phyloP scores from a whole-genome alignment of 2,888 invertebrate species.

The Nowickia ferox region DNA sequence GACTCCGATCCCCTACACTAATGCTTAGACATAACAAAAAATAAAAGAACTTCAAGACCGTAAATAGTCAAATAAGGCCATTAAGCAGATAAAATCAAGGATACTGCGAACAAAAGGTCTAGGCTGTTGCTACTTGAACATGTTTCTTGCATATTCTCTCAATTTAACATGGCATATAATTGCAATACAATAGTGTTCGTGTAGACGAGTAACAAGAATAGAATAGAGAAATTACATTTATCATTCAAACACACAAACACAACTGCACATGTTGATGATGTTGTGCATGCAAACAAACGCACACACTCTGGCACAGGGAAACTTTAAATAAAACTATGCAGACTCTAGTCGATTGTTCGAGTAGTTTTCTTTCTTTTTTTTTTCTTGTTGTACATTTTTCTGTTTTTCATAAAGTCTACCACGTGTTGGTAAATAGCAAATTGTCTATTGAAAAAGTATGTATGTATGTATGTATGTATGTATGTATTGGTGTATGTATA shows the following conservation, averaged over 20 bases:
- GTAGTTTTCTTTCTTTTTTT: slow-evolving; percentile 12
- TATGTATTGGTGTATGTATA: background rate
- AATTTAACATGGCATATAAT: slow-evolving; percentile 72
- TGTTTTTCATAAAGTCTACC: slow-evolving; percentile 53
- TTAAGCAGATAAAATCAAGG: slow-evolving; percentile 55
- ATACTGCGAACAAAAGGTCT: slow-evolving; percentile 48
- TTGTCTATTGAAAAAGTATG: slow-evolving; percentile 42
- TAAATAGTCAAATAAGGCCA: slow-evolving; percentile 69
- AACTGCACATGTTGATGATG: background rate
- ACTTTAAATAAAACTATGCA: slow-evolving; percentile 67
- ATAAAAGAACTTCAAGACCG: background rate
- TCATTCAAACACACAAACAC: slow-evolving; percentile 22
- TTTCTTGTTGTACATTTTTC: background rate
- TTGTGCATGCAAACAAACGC: slow-evolving; percentile 16
- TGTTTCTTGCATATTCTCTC: slow-evolving; percentile 71
- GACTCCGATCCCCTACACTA: background rate
- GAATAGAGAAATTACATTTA: slow-evolving; percentile 60
- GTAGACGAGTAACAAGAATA: slow-evolving; percentile 37
- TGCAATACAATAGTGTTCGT: slow-evolving; percentile 65
- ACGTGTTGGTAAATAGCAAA: slow-evolving; percentile 68
- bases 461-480: too few relatives aligned
- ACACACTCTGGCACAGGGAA: slow-evolving; percentile 3
- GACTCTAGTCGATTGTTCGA: slow-evolving; percentile 23
- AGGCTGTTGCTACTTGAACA: slow-evolving; percentile 68
- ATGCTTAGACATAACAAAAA: background rate